Percentiles rank a stretch among this genome's conserved stretches.
These are phyloP conservation scores for Drosophila aldrichi DNA, from an alignment of 2,888 invertebrate species.

Conservation along the genomic window DNA sequence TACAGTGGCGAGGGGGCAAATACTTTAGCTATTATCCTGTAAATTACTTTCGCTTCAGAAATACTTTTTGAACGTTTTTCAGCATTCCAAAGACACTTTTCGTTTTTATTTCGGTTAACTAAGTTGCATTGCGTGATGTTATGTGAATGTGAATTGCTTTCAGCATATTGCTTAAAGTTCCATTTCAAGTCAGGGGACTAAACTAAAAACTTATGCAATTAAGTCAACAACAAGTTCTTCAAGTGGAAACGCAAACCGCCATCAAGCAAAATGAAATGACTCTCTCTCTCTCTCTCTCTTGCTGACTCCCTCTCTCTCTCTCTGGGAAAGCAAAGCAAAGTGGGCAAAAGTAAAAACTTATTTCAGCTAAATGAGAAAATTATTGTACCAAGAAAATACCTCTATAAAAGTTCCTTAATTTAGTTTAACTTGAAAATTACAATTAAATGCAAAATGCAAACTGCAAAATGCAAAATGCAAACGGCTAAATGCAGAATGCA, in stretches of 20 bases:
- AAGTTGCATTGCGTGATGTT: not conserved
- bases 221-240: conserved; percentile 52
- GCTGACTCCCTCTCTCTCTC: not conserved
- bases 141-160: conserved; percentile 41
- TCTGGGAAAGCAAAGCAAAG: conserved; percentile 11
- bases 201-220: conserved; percentile 64
- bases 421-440: conserved; percentile 62
- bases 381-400: conserved; percentile 43
- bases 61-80: conserved; percentile 1
- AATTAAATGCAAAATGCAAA: conserved; percentile 60
- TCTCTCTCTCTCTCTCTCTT: not conserved
- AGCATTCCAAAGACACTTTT: too few species aligned
- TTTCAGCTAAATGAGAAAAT: conserved; percentile 52
- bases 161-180: conserved; percentile 48
- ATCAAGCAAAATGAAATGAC: conserved; percentile 47
- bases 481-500: conserved; percentile 42
- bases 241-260: conserved; percentile 56
- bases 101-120: not conserved
- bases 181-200: conserved; percentile 31
- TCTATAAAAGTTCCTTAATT: conserved; percentile 28
- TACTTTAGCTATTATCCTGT: conserved; percentile 30
- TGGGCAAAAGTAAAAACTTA: conserved; percentile 46
- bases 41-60: conserved; percentile 9
- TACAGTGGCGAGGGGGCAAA: not conserved
- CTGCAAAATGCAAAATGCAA: conserved; percentile 34